These are phyloP conservation scores for Gymnoscopelus microlampas DNA, from an alignment of 2,797 vertebrate species.

Conservation along the genomic window DNA sequence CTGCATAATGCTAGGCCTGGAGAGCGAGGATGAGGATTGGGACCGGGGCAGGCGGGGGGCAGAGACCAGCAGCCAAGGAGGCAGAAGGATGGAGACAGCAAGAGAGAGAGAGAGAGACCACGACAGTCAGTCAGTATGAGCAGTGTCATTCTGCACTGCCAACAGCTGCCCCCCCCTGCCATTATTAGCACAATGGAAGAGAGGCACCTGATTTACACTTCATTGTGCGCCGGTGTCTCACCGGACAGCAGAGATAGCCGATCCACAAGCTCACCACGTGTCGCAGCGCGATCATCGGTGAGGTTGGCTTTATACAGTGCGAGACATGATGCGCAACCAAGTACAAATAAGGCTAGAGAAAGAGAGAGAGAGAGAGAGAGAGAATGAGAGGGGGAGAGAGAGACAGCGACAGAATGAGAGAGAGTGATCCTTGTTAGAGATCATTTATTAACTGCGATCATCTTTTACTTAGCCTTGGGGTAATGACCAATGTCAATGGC, in stretches of 20 bases:
- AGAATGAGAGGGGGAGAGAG: conserved; percentile 19
- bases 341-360: background rate
- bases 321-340: too few relatives aligned
- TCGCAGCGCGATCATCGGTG: too few relatives aligned
- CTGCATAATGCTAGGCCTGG: conserved; percentile 92
- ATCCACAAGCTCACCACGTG: too few relatives aligned
- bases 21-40: conserved; percentile 57
- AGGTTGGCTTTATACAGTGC: too few relatives aligned
- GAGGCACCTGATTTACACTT: background rate
- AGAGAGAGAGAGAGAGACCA: conserved; percentile 79
- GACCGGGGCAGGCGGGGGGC: conserved; percentile 62
- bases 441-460: conserved; percentile 99
- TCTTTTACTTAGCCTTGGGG: conserved; percentile 95
- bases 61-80: conserved; percentile 71
- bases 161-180: conserved; percentile 90
- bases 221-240: too few relatives aligned
- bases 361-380: conserved; percentile 1
- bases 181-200: conserved; percentile 83
- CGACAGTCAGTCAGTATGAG: conserved; percentile 40
- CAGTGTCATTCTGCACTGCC: conserved; percentile 70
- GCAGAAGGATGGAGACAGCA: conserved; percentile 60
- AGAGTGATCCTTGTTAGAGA: conserved; percentile 91
- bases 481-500: conserved; percentile 99
- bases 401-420: conserved; percentile 5
- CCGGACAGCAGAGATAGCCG: too few relatives aligned